phyloP scores from a whole-genome alignment of 1,140 invertebrate genomes.

The Physella acuta region DNA sequence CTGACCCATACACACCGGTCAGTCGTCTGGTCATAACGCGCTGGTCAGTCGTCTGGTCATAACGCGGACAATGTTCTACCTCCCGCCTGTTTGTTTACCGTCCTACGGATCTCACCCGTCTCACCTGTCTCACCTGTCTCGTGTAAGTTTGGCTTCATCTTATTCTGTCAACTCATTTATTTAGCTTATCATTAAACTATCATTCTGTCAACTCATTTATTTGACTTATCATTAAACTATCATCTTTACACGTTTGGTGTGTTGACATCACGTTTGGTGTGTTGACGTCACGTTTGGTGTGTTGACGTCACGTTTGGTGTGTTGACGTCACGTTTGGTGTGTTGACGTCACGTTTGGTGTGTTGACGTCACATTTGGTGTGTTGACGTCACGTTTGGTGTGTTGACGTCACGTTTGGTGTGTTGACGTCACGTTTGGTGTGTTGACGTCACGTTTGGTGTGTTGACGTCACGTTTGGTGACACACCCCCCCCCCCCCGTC shows the following conservation, averaged over 20 bases:
- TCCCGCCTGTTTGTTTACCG: no score
- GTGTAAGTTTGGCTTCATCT: no score
- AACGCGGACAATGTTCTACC: no score
- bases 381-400: background rate
- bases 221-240: no score
- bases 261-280: background rate
- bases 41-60: no score
- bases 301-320: background rate
- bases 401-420: background rate
- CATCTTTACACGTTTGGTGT: background rate
- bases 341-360: background rate
- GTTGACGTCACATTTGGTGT: background rate
- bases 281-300: background rate
- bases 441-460: background rate
- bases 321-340: background rate
- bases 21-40: no score
- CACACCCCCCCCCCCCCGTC: background rate
- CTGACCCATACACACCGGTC: no score
- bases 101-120: no score
- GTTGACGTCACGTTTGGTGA: background rate
- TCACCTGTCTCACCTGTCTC: no score
- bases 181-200: no score
- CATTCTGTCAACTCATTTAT: no score
- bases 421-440: background rate
- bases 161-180: no score